These are phyloP conservation scores for Anastatus disparis DNA, from an alignment of 1,140 invertebrate species.

Conservation along the genomic window DNA sequence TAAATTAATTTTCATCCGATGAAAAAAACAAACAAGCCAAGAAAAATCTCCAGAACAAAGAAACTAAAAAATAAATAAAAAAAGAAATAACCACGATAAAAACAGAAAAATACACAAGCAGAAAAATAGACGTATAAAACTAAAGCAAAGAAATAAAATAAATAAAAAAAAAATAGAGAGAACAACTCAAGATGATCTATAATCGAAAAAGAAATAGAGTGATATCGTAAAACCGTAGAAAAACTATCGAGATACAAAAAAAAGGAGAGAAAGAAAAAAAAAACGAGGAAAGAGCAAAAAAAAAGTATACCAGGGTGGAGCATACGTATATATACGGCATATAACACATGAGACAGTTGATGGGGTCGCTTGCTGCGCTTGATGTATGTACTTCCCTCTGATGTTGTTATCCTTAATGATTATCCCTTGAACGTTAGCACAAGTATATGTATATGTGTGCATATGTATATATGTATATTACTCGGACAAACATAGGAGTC, in stretches of 20 bases:
- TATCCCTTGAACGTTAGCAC: no score
- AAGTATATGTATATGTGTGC: no score
- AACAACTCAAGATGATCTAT: neutral
- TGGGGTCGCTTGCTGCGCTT: slow-evolving; percentile 23
- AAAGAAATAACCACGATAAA: neutral
- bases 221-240: no score
- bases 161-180: neutral
- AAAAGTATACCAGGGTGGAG: no score
- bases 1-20: no score
- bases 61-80: neutral
- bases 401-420: slow-evolving; percentile 41
- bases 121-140: neutral
- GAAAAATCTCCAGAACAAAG: neutral
- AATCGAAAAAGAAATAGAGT: slow-evolving; percentile 22
- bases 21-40: no score
- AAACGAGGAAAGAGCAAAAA: neutral
- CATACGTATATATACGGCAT: no score
- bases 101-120: neutral
- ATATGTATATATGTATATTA: no score
- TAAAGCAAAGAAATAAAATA: neutral
- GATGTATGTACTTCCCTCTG: slow-evolving; percentile 39
- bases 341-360: slow-evolving; percentile 25
- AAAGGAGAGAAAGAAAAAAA: slow-evolving; percentile 14
- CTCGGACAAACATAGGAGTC: no score
- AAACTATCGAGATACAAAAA: no score